Evolutionary conservation across 37 sponge, comb jelly and placozoan species (phyloP), one percentile per base, ranked within the genome.

Genomic region (Eunapius fragilis): DNA sequence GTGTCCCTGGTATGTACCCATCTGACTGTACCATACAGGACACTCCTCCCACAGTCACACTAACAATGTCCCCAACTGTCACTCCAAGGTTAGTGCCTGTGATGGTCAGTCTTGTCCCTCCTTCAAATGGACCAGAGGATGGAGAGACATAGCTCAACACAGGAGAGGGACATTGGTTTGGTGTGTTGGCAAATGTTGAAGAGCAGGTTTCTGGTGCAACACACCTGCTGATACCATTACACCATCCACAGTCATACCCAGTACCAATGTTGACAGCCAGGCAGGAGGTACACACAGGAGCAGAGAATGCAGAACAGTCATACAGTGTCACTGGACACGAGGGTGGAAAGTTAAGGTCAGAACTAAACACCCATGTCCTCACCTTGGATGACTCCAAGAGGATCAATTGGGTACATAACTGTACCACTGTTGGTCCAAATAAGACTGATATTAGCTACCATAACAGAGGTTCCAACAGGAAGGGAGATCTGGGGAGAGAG

Each of bases 71-170:
- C 70, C 49, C 33, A 69, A 82, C 80, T 34, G 35, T 25, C 72
- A 83, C 82, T 74, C 92, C 92, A 25, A 96, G 85, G 41, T 96
- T 80, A 36, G 83, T 85, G 23, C 97, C 97, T 37, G 31, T 85
- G 68, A 96, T 83, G 49, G 69, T 88, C 31, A 96, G 49, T 30
- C 67, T 69, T 34, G 89, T 92, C 28, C 94, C 91, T 79, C 96
- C 96, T 23, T 38, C 37, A 70, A 68, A 23, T 28, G 97, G 94
- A 26, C 95, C 86, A 50, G 70, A 80, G 32, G 17, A 28, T 19
- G 97, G 97, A 37, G 23, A 10, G 32, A 96, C 49, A 9, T 19
- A 13, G 10, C 80, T 74, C 26, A 96, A 90, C 6, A 14, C 33
- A 17, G 91, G 93, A 34, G 36, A 19, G 33, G 88, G 76, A 84